Base-by-base conservation (phyloP, 2,888 invertebrate species). In the Diaperis boleti region DNA sequence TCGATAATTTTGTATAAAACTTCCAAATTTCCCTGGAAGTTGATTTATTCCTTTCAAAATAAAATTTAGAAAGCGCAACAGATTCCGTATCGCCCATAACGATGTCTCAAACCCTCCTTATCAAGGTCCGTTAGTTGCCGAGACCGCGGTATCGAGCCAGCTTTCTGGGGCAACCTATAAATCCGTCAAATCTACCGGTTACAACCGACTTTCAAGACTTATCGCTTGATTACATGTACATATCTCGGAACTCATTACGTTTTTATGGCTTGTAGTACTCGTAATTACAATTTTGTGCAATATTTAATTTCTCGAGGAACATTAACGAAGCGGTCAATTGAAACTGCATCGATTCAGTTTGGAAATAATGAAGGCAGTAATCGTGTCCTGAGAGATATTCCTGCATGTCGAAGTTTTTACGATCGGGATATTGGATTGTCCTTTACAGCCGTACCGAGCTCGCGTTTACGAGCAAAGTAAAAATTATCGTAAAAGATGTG, bases 401-500 rank as follows among this genome's bases (percentile, higher is more conserved):
- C 41, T 37, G 22, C 54, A 41, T 54, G 54, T 54, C 26, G 15
- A 26, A 26, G 10, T 54, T 54, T 54, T 54, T 54, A 54, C 54
- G 39, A 39, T 10, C 41, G 5, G 14, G 39, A 41, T 54, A 54
- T 54, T 54, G 54, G 39, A 54, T 41, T 22, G 26, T 54, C 41
- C 49, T 39, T 54, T 39, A 41, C 26, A 54, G 41, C 33, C 50
- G 50, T 20, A 50, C 50, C 11, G 37, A 50, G 37, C 20, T 26
- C 54, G 41, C 22, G 29, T 54, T 54, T 54, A 54, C 54, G 54
- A 54, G 22, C 39, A 54, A 54, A 54, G 26, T 54, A 39, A 54
- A 54, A 54, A 54, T 54, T 54, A 54, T 41, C 54, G 54, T 54
- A 54, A 54, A 54, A 54, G 39, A 39, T 39, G 54, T 41, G 29